A percentile compares a stretch with the other conserved stretches of the same genome.
These are phyloP conservation scores for Scaptomyza reducta DNA, from an alignment of 2,888 invertebrate species.

Conservation along the genomic window DNA sequence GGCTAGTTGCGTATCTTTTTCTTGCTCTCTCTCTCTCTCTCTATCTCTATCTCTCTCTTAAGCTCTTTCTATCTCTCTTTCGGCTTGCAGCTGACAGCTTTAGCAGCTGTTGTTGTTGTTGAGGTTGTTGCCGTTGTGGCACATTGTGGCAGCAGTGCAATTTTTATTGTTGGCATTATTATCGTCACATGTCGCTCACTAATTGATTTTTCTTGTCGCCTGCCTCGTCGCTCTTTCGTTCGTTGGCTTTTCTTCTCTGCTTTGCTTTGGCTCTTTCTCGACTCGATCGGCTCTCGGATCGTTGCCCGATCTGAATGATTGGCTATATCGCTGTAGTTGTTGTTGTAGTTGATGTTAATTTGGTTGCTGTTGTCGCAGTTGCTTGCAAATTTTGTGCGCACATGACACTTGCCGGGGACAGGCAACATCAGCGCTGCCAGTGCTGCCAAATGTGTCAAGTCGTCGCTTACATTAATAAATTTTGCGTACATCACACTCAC, in stretches of 20 bases:
- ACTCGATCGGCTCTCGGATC: constrained; percentile 51
- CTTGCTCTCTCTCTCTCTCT: constrained; percentile 5
- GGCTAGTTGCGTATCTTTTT: constrained; percentile 19
- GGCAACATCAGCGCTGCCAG: constrained; percentile 75
- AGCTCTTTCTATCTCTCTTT: constrained; percentile 1
- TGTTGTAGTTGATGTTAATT: constrained; percentile 48
- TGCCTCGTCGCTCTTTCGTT: constrained; percentile 69
- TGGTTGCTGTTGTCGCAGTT: constrained; percentile 61
- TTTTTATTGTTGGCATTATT: constrained; percentile 82
- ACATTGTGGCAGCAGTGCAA: constrained; percentile 53
- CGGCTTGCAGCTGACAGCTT: constrained; percentile 27
- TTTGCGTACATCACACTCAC: constrained; percentile 58
- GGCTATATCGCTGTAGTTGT: constrained; percentile 27
- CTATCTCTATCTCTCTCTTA: constrained; percentile 1
- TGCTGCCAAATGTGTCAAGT: constrained; percentile 79
- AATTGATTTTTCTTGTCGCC: constrained; percentile 85
- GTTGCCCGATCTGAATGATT: constrained; percentile 71
- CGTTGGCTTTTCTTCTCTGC: constrained; percentile 20
- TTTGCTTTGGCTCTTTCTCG: constrained; percentile 7
- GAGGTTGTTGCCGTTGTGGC: constrained; percentile 21
- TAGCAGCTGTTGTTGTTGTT: constrained; percentile 23
- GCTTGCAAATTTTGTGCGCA: constrained; percentile 76
- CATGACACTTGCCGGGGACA: constrained; percentile 72
- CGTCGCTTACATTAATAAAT: constrained; percentile 72
- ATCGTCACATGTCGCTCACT: constrained; percentile 85